Evolutionary conservation across 2,888 invertebrate species (phyloP).

Genomic region (Spodoptera exigua): DNA sequence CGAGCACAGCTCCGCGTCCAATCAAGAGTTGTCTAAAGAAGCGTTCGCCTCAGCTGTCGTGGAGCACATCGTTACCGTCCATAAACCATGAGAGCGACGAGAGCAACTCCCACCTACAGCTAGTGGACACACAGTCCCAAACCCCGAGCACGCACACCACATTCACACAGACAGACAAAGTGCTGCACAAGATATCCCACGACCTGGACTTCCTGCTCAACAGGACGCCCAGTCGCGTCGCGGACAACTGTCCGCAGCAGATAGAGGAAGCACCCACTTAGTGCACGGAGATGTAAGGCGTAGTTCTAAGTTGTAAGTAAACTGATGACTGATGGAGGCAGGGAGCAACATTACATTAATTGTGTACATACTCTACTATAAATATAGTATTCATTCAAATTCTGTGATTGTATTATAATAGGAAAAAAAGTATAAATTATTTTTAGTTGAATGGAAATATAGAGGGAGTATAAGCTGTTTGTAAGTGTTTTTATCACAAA

Average conservation of each 20-base stretch:
- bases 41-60: slow-evolving; percentile 66
- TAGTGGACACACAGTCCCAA: slow-evolving; percentile 79
- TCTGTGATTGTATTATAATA: too few species aligned
- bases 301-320: slow-evolving; percentile 55
- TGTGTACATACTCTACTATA: slow-evolving; percentile 23
- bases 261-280: slow-evolving; percentile 83
- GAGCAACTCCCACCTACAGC: slow-evolving; percentile 77
- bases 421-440: too few species aligned
- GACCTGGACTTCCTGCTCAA: slow-evolving; percentile 95
- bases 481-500: too few species aligned
- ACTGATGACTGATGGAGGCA: slow-evolving; percentile 74
- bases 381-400: background rate
- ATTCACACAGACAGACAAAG: slow-evolving; percentile 87
- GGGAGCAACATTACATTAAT: slow-evolving; percentile 64
- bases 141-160: slow-evolving; percentile 76
- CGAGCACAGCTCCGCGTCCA: slow-evolving; percentile 74
- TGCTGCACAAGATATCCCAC: slow-evolving; percentile 94
- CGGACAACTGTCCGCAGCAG: slow-evolving; percentile 64
- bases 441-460: too few species aligned
- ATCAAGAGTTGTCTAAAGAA: slow-evolving; percentile 86
- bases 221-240: slow-evolving; percentile 84
- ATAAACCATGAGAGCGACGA: slow-evolving; percentile 63
- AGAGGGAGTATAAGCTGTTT: too few species aligned
- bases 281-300: slow-evolving; percentile 29
- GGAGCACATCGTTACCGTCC: slow-evolving; percentile 80